Conservation (phyloP, 1,140 invertebrate genomes). For the Heliconius congener region DNA sequence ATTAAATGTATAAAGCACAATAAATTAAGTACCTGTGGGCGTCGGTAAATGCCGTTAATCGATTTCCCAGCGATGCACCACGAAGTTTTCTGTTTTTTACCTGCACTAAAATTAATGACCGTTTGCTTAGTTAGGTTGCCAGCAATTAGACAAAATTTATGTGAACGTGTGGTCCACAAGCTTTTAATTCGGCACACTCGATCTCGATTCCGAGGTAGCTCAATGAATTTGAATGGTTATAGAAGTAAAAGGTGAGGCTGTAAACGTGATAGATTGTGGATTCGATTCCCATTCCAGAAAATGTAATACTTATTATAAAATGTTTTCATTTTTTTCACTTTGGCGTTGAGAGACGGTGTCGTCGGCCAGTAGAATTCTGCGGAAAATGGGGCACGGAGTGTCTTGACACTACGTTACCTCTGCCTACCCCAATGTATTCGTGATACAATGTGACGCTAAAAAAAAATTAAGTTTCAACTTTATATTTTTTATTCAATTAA, state of each 20-base stretch:
- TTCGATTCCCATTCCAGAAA: no score
- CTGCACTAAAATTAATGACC: constrained; percentile 41
- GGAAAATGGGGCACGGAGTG: no score
- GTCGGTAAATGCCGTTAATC: constrained; percentile 31
- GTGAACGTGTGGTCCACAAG: constrained; percentile 30
- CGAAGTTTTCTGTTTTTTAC: constrained; percentile 37
- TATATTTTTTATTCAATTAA: no score
- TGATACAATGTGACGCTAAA: no score
- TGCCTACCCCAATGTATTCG: no score
- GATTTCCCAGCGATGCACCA: constrained; percentile 32
- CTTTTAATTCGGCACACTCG: constrained; percentile 37
- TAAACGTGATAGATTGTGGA: no score
- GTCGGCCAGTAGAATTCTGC: no score
- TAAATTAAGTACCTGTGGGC: constrained; percentile 15
- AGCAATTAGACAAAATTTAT: constrained; percentile 44
- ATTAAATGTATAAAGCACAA: constrained; percentile 3
- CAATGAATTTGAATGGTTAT: constrained; percentile 25
- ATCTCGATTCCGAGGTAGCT: constrained; percentile 29
- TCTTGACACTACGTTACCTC: no score
- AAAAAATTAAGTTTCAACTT: no score
- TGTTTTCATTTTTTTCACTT: no score
- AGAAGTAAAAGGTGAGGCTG: not conserved
- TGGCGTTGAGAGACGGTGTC: no score
- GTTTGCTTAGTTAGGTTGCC: constrained; percentile 32
- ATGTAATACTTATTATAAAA: no score